Conservation (phyloP, 2,797 vertebrate genomes). For the Sebastiscus albofasciatus region DNA sequence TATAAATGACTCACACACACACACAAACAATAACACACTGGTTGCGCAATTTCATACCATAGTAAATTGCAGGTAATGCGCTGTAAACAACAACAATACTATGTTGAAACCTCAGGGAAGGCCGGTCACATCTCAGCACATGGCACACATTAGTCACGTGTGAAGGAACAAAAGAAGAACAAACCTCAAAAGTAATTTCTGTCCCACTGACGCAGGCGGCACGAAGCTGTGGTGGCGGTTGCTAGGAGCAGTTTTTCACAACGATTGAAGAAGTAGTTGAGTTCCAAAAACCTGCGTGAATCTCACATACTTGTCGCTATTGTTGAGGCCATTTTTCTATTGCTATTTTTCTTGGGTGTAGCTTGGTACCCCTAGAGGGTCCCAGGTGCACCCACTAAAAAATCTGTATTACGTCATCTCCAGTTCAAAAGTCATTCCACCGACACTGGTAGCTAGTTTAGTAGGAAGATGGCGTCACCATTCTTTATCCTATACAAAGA, state of each 20-base stretch:
- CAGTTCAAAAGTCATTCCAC: too few relatives aligned
- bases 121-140: neutral
- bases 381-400: too few relatives aligned
- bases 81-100: neutral
- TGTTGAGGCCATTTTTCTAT: neutral
- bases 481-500: neutral
- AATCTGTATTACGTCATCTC: too few relatives aligned
- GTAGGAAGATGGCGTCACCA: neutral
- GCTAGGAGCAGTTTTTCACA: neutral
- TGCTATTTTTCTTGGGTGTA: neutral
- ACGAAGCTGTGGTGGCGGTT: neutral
- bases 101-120: neutral
- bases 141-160: neutral
- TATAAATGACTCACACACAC: neutral
- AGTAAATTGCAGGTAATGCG: conserved; percentile 30
- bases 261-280: neutral
- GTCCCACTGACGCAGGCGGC: neutral
- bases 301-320: neutral
- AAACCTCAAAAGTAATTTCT: neutral
- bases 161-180: neutral
- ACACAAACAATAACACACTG: conserved; percentile 8
- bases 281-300: too few relatives aligned
- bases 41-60: conserved; percentile 23
- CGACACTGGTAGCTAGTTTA: neutral
- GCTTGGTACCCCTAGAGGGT: too few relatives aligned